phyloP scores from a whole-genome alignment of 2,113 vertebrate species.

The Elgaria multicarinata region DNA sequence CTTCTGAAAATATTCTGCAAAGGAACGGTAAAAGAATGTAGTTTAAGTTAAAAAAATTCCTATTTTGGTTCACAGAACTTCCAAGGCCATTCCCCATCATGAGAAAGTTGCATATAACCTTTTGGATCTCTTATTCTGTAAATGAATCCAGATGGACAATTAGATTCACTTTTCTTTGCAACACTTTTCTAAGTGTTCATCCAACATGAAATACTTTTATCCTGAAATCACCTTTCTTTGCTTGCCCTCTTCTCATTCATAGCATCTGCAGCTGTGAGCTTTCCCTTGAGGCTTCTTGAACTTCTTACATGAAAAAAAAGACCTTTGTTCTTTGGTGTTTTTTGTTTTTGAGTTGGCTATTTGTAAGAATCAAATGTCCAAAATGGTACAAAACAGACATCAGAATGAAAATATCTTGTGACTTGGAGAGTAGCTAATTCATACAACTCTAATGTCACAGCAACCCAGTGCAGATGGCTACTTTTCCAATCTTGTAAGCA shows the following conservation, averaged over 20 bases:
- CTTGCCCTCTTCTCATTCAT: slow-evolving; percentile 52
- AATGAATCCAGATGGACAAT: slow-evolving; percentile 64
- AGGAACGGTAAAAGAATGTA: background rate
- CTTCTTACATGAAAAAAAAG: slow-evolving; percentile 25
- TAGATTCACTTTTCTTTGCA: slow-evolving; percentile 50
- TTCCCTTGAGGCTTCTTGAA: slow-evolving; percentile 65
- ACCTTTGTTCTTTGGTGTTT: slow-evolving; percentile 56
- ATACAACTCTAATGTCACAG: background rate
- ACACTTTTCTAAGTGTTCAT: slow-evolving; percentile 56
- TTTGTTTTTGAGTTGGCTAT: too few species aligned
- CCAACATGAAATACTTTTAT: slow-evolving; percentile 73
- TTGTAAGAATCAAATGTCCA: slow-evolving; percentile 63
- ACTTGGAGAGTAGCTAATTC: background rate
- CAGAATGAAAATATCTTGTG: background rate
- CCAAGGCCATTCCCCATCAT: slow-evolving; percentile 32
- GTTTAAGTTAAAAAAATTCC: background rate
- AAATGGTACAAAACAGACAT: slow-evolving; percentile 36
- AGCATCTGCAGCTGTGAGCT: slow-evolving; percentile 52
- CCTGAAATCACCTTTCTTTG: slow-evolving; percentile 72
- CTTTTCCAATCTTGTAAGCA: background rate
- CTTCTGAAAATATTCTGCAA: slow-evolving; percentile 37
- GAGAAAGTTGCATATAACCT: slow-evolving; percentile 48
- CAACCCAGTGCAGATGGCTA: background rate
- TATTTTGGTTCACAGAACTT: slow-evolving; percentile 41
- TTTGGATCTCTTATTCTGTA: slow-evolving; percentile 54